A percentile compares a stretch with the other conserved stretches of the same genome.
phyloP scores from a whole-genome alignment of 2,113 vertebrate genomes.

The Amia ocellicauda region DNA sequence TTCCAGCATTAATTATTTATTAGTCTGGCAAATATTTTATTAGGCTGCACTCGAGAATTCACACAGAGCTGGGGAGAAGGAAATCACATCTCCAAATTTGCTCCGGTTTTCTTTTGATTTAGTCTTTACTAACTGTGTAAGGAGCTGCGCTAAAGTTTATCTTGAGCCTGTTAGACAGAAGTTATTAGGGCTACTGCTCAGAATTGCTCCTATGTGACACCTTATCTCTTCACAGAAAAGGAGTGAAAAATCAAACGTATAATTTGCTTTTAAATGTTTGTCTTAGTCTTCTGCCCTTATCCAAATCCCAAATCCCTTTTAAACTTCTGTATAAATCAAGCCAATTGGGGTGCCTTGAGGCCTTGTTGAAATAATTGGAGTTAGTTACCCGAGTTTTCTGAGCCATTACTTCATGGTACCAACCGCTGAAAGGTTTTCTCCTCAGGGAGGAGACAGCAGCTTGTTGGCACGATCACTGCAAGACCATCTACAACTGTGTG shows the following conservation, averaged over 20 bases:
- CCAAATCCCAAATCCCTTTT: slow-evolving; percentile 31
- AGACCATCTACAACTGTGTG: slow-evolving; percentile 58
- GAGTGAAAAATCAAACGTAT: slow-evolving; percentile 29
- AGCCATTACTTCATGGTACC: slow-evolving; percentile 41
- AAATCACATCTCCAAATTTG: slow-evolving; percentile 20
- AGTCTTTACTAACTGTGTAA: slow-evolving; percentile 5
- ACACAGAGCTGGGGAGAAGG: slow-evolving; percentile 45
- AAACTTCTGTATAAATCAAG: slow-evolving; percentile 43
- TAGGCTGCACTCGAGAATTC: slow-evolving; percentile 58
- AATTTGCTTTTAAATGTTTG: slow-evolving; percentile 39
- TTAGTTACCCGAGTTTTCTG: slow-evolving; percentile 30
- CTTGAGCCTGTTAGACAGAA: slow-evolving; percentile 38
- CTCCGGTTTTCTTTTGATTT: slow-evolving; percentile 7
- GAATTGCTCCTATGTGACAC: slow-evolving; percentile 44
- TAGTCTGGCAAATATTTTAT: slow-evolving; percentile 71
- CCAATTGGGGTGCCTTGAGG: slow-evolving; percentile 29
- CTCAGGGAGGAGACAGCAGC: slow-evolving; percentile 29
- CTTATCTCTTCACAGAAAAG: slow-evolving; percentile 11
- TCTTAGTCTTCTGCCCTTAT: slow-evolving; percentile 37
- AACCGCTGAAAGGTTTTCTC: slow-evolving; percentile 32
- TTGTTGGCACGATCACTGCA: slow-evolving; percentile 33
- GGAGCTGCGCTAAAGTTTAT: slow-evolving; percentile 5
- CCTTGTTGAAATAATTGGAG: slow-evolving; percentile 41
- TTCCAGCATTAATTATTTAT: slow-evolving; percentile 73
- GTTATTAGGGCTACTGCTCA: slow-evolving; percentile 46